Evolutionary conservation across 2,113 vertebrate species (phyloP), one percentile per base, ranked within the genome.

Genomic region (Isurus oxyrinchus): DNA sequence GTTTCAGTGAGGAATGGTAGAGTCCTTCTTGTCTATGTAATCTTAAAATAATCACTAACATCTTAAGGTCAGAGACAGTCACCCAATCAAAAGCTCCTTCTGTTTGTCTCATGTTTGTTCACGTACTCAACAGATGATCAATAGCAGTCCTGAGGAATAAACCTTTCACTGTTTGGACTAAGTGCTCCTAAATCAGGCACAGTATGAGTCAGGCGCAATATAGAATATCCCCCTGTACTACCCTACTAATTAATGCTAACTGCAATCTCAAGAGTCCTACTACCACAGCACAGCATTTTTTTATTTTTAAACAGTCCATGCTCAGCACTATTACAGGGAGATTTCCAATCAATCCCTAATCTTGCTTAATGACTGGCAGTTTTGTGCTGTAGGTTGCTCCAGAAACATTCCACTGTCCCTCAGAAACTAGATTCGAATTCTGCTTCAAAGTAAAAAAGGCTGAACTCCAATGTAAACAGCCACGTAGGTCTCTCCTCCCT

Each of bases 211-310:
- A 40, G 90, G n/a, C n/a, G 14, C 14, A 72, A 72, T 76, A 67
- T 55, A 35, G 49, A 31, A 44, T 27, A 16, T 57, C 31, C 55
- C 66, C n/a, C 0, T 10, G 49, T 72, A 31, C 31, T 95, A 67
- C 67, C 67, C 44, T 27, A 76, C 44, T 72, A 55, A 95, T 95
- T 95, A 95, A 53, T 72, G 21, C 66, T 72, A 95, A 72, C 94
- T 53, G 67, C 66, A 67, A 67, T 53, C 66, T 90, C 61, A 93
- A 94, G 63, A 94, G n/a, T 66, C 11, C 13, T 31, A 27, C 94
- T 7, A 76, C 63, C 23, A 69, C 49, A 95, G 27, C 35, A 25
- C 61, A 69, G 66, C 67, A 76, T 35, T 53, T 95, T 95, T 21
- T 55, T 55, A 16, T 40, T 19, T 6, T 21, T 53, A 88, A 88